Conservation (phyloP, 1,140 invertebrate genomes). For the Pomacea maculata region DNA sequence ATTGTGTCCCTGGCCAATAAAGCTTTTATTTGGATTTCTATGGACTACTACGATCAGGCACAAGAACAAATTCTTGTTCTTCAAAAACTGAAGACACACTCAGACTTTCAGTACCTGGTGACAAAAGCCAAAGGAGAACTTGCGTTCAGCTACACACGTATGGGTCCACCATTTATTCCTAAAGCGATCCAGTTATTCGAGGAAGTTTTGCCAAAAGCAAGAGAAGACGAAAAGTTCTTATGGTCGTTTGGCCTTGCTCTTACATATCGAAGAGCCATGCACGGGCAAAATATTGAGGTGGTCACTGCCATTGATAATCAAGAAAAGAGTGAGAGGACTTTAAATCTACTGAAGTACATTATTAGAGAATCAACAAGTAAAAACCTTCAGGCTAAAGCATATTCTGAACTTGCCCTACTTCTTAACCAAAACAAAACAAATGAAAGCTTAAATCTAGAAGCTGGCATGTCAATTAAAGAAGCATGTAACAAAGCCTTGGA, state of each 20-base stretch:
- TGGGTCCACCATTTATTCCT: not conserved
- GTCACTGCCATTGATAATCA: not conserved
- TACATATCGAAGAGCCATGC: slow-evolving; percentile 1
- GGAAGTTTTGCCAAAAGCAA: slow-evolving; percentile 8
- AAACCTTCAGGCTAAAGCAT: slow-evolving; percentile 8
- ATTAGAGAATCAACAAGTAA: not conserved
- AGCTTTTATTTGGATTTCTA: not conserved
- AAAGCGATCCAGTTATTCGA: not conserved
- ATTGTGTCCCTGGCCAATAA: slow-evolving; percentile 17
- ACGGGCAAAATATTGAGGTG: not conserved
- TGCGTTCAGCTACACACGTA: slow-evolving; percentile 12
- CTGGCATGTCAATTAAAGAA: not conserved
- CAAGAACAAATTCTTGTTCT: not conserved
- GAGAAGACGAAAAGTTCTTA: slow-evolving; percentile 5
- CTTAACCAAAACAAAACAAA: not conserved
- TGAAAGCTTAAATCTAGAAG: not conserved
- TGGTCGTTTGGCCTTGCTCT: slow-evolving; percentile 19
- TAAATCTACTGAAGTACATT: not conserved
- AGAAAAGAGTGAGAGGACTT: not conserved
- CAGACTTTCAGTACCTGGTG: slow-evolving; percentile 1
- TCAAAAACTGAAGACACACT: not conserved
- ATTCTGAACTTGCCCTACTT: slow-evolving; percentile 5
- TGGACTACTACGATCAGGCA: not conserved
- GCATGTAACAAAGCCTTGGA: slow-evolving; percentile 8
- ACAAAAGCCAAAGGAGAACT: slow-evolving; percentile 19